Conservation (phyloP, 2,113 vertebrate genomes). For the Gymnobelideus leadbeateri region DNA sequence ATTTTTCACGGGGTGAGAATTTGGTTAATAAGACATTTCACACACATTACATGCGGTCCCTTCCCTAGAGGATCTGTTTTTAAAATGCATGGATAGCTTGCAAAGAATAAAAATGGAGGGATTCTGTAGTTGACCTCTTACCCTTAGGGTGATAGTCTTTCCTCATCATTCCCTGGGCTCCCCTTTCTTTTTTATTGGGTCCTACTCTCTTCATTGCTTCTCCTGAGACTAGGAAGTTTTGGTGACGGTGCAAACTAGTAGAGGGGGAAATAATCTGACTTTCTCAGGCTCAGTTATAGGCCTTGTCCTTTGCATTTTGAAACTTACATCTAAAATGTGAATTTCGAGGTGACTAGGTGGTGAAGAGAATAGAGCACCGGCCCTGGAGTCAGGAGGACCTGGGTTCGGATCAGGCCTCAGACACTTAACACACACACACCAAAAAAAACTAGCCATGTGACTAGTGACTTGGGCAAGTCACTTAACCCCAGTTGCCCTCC, state of each 20-base stretch:
- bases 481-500: too few relatives aligned
- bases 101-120: constrained; percentile 56
- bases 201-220: neutral
- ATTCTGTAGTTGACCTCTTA: constrained; percentile 57
- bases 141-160: constrained; percentile 12
- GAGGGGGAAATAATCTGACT: constrained; percentile 30
- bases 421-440: too few relatives aligned
- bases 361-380: too few relatives aligned
- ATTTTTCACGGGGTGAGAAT: constrained; percentile 49
- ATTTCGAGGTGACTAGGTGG: too few relatives aligned
- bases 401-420: too few relatives aligned
- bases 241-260: neutral
- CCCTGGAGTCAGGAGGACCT: too few relatives aligned
- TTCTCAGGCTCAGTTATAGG: constrained; percentile 36
- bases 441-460: too few relatives aligned
- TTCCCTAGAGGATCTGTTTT: constrained; percentile 52
- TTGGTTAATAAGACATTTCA: constrained; percentile 52
- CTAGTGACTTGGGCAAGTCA: too few relatives aligned
- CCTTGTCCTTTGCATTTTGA: constrained; percentile 43
- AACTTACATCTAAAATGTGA: constrained; percentile 33
- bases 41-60: constrained; percentile 43
- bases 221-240: constrained; percentile 29
- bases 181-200: constrained; percentile 27
- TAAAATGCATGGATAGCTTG: constrained; percentile 62
- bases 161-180: neutral